These are phyloP conservation scores for Lynx canadensis DNA, from an alignment of 2,113 vertebrate species.

Conservation along the genomic window DNA sequence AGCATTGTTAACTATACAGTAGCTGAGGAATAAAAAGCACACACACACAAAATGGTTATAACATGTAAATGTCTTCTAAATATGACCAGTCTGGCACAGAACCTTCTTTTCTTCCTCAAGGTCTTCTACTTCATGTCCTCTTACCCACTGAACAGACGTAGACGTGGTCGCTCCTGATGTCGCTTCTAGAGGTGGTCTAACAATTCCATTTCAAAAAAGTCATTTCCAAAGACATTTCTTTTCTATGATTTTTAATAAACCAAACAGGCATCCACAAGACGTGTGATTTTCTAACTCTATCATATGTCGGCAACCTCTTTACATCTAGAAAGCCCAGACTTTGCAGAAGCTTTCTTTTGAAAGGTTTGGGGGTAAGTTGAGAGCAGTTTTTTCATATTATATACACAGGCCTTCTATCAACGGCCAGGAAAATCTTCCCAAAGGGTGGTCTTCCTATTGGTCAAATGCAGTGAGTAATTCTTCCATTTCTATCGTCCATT, in stretches of 20 bases:
- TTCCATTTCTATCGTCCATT: neutral
- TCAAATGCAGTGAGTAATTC: neutral
- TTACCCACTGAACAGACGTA: neutral
- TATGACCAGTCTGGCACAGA: neutral
- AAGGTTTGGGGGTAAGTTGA: constrained; percentile 42
- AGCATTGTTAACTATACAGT: neutral
- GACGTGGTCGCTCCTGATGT: neutral
- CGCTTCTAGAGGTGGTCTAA: neutral
- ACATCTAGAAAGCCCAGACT: constrained; percentile 24
- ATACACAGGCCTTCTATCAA: constrained; percentile 55
- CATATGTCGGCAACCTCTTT: constrained; percentile 48
- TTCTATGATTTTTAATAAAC: neutral
- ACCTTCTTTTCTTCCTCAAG: neutral
- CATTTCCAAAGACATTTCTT: constrained; percentile 53
- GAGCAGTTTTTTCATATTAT: constrained; percentile 76
- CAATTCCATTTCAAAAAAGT: constrained; percentile 15
- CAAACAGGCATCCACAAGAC: neutral
- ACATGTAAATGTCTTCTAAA: constrained; percentile 5
- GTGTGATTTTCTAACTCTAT: constrained; percentile 49
- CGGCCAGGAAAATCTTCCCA: constrained; percentile 42
- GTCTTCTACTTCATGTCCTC: neutral
- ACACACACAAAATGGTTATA: neutral
- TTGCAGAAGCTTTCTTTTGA: neutral
- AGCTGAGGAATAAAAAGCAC: constrained; percentile 14
- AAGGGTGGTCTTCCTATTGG: neutral